Conservation (phyloP, 2,888 invertebrate species). For the Lasioglossum malachurum region DNA sequence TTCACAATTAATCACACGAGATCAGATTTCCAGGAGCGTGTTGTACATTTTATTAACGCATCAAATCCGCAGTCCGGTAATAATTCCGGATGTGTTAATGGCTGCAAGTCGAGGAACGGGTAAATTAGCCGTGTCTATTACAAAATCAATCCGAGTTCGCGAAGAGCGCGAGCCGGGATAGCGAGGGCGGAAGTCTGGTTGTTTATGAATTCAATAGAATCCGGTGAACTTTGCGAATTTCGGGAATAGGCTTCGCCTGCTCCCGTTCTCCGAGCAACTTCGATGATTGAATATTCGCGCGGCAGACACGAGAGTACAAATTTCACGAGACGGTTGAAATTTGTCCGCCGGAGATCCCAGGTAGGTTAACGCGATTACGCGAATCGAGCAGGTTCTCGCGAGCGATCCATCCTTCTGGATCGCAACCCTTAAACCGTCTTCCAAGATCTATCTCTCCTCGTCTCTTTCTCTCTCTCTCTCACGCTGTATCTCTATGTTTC, state of each 20-base stretch:
- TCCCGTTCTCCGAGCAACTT: not conserved
- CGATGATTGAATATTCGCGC: constrained; percentile 5
- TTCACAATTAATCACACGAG: accelerated
- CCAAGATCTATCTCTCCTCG: not conserved
- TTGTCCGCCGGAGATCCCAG: constrained; percentile 1
- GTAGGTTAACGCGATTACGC: constrained; percentile 39
- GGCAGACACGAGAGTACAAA: constrained; percentile 10
- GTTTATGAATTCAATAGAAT: constrained; percentile 10
- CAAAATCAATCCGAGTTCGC: not conserved
- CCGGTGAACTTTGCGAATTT: not conserved
- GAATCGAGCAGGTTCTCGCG: constrained; percentile 17
- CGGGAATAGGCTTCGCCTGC: not conserved
- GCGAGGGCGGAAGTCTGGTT: not conserved
- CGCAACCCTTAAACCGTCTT: constrained; percentile 2
- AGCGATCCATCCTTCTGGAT: constrained; percentile 16
- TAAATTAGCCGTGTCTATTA: not conserved
- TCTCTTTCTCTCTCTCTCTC: not conserved
- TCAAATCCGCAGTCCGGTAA: too few relatives aligned
- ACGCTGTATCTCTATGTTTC: not conserved
- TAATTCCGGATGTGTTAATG: too few relatives aligned
- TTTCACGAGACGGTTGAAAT: constrained; percentile 31
- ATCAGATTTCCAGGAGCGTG: not conserved
- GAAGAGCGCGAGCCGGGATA: not conserved
- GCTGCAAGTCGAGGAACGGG: too few relatives aligned
- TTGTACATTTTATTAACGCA: too few relatives aligned